Evolutionary conservation across 64 coral and sea anemone species (phyloP), one percentile per base, ranked within the genome.

Genomic region (Hydrozoanthus tunicans): DNA sequence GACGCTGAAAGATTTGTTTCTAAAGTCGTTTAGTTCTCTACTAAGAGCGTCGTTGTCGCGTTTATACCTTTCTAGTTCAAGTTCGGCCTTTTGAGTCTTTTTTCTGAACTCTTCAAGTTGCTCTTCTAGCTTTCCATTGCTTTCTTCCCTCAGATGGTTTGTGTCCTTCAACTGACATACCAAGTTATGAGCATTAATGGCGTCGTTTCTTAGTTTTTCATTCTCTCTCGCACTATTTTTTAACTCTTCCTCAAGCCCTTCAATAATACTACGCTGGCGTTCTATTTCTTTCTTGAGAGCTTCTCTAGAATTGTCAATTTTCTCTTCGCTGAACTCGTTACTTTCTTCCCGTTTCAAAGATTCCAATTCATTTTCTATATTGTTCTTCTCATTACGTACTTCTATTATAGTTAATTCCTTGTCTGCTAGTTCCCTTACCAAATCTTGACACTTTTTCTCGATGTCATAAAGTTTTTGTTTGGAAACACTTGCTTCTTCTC

Each of bases 141-240:
- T 86, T 32, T 86, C 78, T 72, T 97, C 95, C 32, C 60, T 92
- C 26, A 25, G 32, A 78, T 78, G 13, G 43, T 82, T 92, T 73
- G 86, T 84, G 69, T 94, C 95, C 56, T 92, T 91, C 55, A 97
- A 62, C 85, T 86, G 81, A 56, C 95, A 94, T 53, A 94, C 51
- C 13, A 89, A 62, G 72, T 97, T 97, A 59, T 97, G 95, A 5
- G 92, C 83, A 67, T 85, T 51, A 60, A 97, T 97, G 6, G 66
- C 58, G 17, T 97, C 95, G 81, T 92, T 97, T 79, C 92, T 68
- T 59, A 97, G 59, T 51, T 90, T 97, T 78, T 92, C 92, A 10
- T 97, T 97, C 59, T 97, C 92, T 56, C 92, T 90, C 67, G 82
- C 89, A 82, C 83, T 82, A 62, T 32, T 12, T 73, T 94, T 81